Percentiles rank a stretch among this genome's conserved stretches.
Evolutionary conservation across 1,140 invertebrate genomes (phyloP).

Genomic region (Panagrolaimus sp.): DNA sequence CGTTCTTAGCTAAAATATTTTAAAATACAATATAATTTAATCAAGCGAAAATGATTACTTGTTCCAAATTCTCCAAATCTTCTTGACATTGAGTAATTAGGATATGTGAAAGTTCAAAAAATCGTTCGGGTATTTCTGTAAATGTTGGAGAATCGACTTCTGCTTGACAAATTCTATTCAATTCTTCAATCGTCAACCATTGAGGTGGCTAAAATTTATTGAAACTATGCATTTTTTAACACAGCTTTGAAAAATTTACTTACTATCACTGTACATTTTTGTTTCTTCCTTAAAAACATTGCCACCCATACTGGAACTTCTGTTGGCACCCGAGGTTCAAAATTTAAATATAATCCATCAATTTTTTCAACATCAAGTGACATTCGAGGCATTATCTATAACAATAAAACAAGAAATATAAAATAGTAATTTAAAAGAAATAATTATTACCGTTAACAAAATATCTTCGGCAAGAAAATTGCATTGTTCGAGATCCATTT

Average conservation of each 20-base stretch:
- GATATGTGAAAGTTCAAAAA: conserved; percentile 2
- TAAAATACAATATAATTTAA: too few species aligned
- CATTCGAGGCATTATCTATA: too few species aligned
- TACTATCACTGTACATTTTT: conserved; percentile 79
- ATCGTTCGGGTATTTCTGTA: conserved; percentile 69
- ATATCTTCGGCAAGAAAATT: conserved; percentile 88
- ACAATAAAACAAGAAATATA: too few species aligned
- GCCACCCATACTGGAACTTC: conserved; percentile 85
- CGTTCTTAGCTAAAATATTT: conserved; percentile 40
- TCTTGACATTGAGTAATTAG: not conserved
- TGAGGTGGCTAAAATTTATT: conserved; percentile 67
- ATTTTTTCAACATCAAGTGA: too few species aligned
- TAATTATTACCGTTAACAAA: conserved; percentile 63
- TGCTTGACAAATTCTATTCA: conserved; percentile 76
- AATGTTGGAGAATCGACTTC: conserved; percentile 76
- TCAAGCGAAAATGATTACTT: not conserved
- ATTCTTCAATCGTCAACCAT: conserved; percentile 81
- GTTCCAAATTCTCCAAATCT: conserved; percentile 5
- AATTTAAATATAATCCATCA: conserved; percentile 64
- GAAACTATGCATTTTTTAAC: too few species aligned
- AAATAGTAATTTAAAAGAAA: too few species aligned
- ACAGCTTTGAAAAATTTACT: conserved; percentile 20
- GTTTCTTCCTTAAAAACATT: conserved; percentile 81
- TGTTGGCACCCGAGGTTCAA: conserved; percentile 73
- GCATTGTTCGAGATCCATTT: conserved; percentile 33